Evolutionary conservation across 2,113 vertebrate genomes (phyloP).

Genomic region (Pomatorhinus ruficollis): DNA sequence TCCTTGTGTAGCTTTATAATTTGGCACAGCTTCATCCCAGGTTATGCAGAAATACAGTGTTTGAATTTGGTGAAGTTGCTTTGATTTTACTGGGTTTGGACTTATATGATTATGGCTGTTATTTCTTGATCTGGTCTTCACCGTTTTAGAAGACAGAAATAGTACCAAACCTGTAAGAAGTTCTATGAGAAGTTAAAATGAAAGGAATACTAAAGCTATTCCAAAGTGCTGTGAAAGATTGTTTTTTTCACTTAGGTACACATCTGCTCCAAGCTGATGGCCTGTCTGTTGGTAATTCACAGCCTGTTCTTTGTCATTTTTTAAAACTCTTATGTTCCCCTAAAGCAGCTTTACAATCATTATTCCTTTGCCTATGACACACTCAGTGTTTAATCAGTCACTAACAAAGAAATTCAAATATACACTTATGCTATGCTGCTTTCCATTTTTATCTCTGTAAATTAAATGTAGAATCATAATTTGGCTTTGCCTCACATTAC

Average conservation of each 20-base stretch:
- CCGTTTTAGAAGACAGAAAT: not conserved
- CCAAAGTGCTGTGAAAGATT: not conserved
- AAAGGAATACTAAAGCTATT: slow-evolving; percentile 5
- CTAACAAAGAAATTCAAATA: not conserved
- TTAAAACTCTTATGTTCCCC: not conserved
- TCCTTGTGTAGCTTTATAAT: not conserved
- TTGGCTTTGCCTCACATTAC: not conserved
- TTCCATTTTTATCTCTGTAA: not conserved
- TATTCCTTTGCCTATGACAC: not conserved
- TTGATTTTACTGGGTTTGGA: not conserved
- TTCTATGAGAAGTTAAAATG: not conserved
- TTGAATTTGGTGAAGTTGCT: not conserved
- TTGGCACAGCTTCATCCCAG: not conserved
- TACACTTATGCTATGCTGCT: not conserved
- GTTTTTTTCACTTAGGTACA: not conserved
- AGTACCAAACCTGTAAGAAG: not conserved
- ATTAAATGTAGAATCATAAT: not conserved
- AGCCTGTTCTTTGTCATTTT: not conserved
- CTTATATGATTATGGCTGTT: not conserved
- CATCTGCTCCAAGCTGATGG: not conserved
- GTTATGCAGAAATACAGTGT: not conserved
- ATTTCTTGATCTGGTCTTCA: not conserved
- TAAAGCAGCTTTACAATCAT: not conserved
- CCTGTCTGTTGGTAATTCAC: not conserved
- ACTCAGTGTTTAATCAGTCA: not conserved